Conservation (phyloP, 2,888 invertebrate genomes). For the Rhagonycha fulva region DNA sequence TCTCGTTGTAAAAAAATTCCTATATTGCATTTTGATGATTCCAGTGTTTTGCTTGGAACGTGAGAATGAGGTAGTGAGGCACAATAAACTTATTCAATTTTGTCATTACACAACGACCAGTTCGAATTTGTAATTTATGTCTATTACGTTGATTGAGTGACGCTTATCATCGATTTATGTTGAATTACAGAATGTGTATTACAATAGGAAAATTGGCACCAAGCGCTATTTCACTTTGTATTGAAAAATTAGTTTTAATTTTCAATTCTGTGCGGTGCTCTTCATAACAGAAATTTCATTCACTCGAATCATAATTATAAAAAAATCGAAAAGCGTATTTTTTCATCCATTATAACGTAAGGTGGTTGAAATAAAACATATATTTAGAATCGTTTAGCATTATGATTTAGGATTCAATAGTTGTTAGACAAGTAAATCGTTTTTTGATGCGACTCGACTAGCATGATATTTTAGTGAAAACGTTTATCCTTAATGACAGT, state of each 20-base stretch:
- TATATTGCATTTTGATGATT: neutral
- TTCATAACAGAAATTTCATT: neutral
- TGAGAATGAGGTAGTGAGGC: neutral
- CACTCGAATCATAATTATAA: neutral
- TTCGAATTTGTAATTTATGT: neutral
- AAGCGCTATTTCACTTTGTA: no score
- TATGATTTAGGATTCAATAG: neutral
- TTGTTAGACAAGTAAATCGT: neutral
- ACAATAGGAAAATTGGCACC: neutral
- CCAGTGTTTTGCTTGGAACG: neutral
- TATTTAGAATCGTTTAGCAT: neutral
- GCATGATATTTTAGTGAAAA: neutral
- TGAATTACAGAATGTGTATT: neutral
- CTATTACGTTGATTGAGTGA: neutral
- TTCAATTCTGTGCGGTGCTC: neutral
- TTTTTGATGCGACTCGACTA: neutral
- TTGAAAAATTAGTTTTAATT: no score
- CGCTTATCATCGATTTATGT: neutral
- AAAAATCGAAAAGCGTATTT: neutral
- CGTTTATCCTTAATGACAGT: slow-evolving; percentile 20
- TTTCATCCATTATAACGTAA: neutral
- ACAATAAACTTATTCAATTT: neutral
- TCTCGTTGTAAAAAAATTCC: neutral
- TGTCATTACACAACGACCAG: neutral
- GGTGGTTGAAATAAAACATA: neutral